Base-by-base conservation (phyloP, 1,140 invertebrate genomes). In the Caligus rogercresseyi region DNA sequence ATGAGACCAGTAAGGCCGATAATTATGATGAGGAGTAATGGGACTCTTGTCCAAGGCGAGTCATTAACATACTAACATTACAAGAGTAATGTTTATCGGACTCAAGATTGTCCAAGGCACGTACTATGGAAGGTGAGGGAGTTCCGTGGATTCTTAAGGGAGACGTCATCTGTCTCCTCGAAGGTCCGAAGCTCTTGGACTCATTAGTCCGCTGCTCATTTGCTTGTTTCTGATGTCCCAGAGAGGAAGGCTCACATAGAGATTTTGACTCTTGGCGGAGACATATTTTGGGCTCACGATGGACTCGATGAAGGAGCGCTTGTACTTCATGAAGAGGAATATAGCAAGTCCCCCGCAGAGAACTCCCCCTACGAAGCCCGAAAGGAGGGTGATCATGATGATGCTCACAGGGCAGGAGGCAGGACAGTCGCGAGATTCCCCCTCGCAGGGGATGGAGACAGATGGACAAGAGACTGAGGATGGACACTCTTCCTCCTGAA, bases 161-260 rank as follows among this genome's bases (percentile, higher is more conserved):
- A 43, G 31, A 43, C 31, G 31, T 43, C 31, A 43, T 43, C 31
- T 43, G 31, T 11, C n/a, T 43, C 31, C 7, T 43, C 31, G n/a
- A n/a, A 43, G 31, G 7, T n/a, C 31, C 31, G n/a, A 43, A 43
- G 16, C 3, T 54, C 14, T 54, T 54, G 13, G 53, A 54, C 11
- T 20, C 53, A 21, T 20, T 43, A 43, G n/a, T 43, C 31, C 31
- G n/a, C 31, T 43, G 31, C n/a, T n/a, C 51, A 63, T 21, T 16
- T 63, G 61, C 24, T 63, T 63, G 21, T 63, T 51, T 26, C 31
- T 62, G n/a, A 63, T 19, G 52, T 63, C 61, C 52, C 56, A 25
- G 20, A 63, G 56, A 1, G 61, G 61, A 2, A 63, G 52, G 18
- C 51, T 58, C 7, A 63, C 61, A 25, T 63, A 63, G 7, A 63